Evolutionary conservation across 2,888 invertebrate genomes (phyloP), one percentile per base, ranked within the genome.

Genomic region (Gerosis bhagava): DNA sequence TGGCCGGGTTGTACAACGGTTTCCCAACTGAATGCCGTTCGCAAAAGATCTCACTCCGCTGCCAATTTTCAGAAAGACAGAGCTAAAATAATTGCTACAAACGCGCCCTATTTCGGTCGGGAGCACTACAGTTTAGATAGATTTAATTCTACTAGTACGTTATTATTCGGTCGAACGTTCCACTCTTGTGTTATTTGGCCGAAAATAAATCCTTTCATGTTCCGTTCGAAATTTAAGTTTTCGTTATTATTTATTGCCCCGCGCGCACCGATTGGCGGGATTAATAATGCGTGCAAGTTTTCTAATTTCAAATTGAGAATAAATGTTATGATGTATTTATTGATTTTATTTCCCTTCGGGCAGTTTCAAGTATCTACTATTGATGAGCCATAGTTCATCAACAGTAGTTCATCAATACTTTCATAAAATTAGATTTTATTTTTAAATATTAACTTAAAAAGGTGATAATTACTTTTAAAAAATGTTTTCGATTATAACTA

Each of bases 31-130:
- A 86, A 88, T 88, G 78, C 83, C 87, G 67, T 71, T 72, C 74
- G 78, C 76, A 80, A 82, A 82, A 83, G 82, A 81, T 83, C 82
- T 76, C 77, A 78, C 79, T 76, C 83, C 69, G 79, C 81, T 88
- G 87, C 88, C 88, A 88, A 88, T 87, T 87, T 88, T 87, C 86
- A 84, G 84, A 88, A 88, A 88, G 88, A 86, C 87, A 81, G 82
- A 78, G 74, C 87, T 83, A 84, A 87, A 88, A 88, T 88, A 87
- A 88, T 87, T 86, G 79, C 78, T 72, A 75, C 83, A 84, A 83
- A 83, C 80, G 74, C 77, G 87, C 81, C 86, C 87, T 87, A 87
- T 88, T 87, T 87, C 77, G 75, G 81, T 83, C 69, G 64, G n/a
- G n/a, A 64, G 76, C 71, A 73, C 71, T 74, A 73, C 75, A 74